These are phyloP conservation scores for Araneus ventricosus DNA, from an alignment of 1,140 invertebrate species.

Conservation along the genomic window DNA sequence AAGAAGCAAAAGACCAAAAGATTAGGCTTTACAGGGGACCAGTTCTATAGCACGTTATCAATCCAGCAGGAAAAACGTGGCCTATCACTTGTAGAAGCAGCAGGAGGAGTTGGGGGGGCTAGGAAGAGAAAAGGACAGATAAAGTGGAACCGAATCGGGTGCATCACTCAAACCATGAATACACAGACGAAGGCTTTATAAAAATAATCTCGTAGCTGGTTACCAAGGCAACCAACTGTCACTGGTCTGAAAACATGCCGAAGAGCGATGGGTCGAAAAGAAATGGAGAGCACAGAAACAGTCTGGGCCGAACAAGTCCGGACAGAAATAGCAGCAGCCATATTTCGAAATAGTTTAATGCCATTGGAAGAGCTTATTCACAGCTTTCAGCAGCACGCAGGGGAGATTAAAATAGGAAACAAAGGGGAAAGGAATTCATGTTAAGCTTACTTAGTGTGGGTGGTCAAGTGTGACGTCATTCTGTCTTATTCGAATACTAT, in stretches of 20 bases:
- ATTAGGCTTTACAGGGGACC: not conserved
- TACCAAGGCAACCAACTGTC: conserved; percentile 55
- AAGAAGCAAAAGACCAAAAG: not conserved
- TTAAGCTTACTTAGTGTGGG: not conserved
- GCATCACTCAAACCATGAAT: conserved; percentile 60
- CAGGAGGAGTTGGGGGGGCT: not conserved
- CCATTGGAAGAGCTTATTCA: not conserved
- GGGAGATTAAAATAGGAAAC: not conserved
- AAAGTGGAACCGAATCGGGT: not conserved
- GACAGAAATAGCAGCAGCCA: not conserved
- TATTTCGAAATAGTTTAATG: not conserved
- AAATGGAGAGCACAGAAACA: conserved; percentile 9
- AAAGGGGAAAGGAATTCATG: not conserved
- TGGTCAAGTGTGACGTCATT: not conserved
- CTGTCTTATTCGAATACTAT: not conserved
- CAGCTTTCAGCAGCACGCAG: not conserved
- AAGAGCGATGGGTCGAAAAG: conserved; percentile 62
- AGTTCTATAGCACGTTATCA: not conserved
- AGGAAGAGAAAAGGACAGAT: not conserved
- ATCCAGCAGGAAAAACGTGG: conserved; percentile 4
- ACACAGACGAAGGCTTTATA: conserved; percentile 52
- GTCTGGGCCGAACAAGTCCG: not conserved
- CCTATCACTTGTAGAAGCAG: conserved; percentile 20
- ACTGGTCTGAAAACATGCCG: conserved; percentile 67
- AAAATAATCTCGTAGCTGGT: conserved; percentile 68